Evolutionary conservation across 1,140 invertebrate genomes (phyloP).

Genomic region (Drosophila sucinea): DNA sequence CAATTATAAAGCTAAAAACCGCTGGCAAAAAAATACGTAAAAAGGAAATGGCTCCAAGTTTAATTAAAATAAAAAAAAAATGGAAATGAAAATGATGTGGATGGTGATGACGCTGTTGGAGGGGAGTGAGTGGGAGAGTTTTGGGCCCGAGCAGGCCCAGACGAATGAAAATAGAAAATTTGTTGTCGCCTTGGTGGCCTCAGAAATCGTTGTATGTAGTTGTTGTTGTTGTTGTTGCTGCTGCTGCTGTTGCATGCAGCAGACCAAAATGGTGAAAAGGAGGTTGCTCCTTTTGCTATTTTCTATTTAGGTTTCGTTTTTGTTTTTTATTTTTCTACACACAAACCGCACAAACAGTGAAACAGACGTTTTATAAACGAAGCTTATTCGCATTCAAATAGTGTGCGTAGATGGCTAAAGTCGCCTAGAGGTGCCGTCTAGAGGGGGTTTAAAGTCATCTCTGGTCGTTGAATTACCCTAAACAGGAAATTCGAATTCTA

Average conservation of each 20-base stretch:
- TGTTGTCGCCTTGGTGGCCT: conserved; percentile 55
- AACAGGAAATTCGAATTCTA: too few relatives aligned
- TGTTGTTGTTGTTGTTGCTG: conserved; percentile 27
- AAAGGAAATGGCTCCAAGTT: conserved; percentile 44
- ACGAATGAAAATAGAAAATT: conserved; percentile 53
- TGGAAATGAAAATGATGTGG: conserved; percentile 5
- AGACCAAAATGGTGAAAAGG: conserved; percentile 12
- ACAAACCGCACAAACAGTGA: conserved; percentile 22
- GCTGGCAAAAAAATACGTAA: conserved; percentile 26
- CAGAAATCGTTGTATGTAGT: conserved; percentile 13
- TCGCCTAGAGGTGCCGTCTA: neutral
- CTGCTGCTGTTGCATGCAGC: conserved; percentile 28
- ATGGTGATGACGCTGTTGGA: conserved; percentile 11
- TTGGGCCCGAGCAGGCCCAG: neutral
- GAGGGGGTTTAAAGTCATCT: neutral
- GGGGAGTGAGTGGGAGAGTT: neutral
- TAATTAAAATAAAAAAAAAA: conserved; percentile 62
- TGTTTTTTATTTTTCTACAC: conserved; percentile 8
- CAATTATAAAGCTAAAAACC: conserved; percentile 58
- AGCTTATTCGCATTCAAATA: conserved; percentile 76
- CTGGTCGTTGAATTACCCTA: too few relatives aligned
- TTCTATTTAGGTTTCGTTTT: conserved; percentile 25
- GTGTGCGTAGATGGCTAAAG: conserved; percentile 37
- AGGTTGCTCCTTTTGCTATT: conserved; percentile 24
- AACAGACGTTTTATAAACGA: conserved; percentile 62